These are phyloP conservation scores for Hemiprocne comata DNA, from an alignment of 2,113 vertebrate genomes.

Conservation along the genomic window DNA sequence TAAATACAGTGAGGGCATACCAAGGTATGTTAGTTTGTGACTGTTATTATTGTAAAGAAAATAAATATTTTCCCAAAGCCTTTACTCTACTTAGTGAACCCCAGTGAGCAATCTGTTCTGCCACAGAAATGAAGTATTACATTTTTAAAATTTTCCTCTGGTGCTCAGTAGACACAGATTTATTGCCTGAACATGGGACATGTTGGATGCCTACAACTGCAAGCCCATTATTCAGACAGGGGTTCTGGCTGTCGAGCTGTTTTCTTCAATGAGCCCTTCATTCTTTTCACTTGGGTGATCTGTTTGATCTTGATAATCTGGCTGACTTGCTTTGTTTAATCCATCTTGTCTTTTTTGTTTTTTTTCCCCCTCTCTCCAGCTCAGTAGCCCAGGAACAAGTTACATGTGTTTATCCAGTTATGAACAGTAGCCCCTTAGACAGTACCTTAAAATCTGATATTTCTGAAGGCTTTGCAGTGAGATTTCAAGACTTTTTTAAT, in stretches of 20 bases:
- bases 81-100: background rate
- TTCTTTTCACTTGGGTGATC: slow-evolving; percentile 42
- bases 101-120: background rate
- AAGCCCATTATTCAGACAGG: background rate
- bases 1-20: background rate
- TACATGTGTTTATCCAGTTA: slow-evolving; percentile 1
- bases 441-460: background rate
- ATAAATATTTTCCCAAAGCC: background rate
- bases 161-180: background rate
- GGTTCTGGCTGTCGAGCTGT: background rate
- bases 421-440: background rate
- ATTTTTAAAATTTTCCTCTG: background rate
- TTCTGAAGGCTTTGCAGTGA: background rate
- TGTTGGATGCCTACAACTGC: background rate
- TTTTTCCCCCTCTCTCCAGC: background rate
- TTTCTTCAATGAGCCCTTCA: background rate
- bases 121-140: background rate
- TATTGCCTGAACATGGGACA: background rate
- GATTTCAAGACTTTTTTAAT: background rate
- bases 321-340: slow-evolving; percentile 41
- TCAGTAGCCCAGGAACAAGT: background rate
- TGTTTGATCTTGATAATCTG: slow-evolving; percentile 54
- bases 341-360: background rate
- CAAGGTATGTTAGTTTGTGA: background rate
- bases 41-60: background rate